Base-by-base conservation (phyloP, 2,888 invertebrate genomes). In the Drosophila gaucha region DNA sequence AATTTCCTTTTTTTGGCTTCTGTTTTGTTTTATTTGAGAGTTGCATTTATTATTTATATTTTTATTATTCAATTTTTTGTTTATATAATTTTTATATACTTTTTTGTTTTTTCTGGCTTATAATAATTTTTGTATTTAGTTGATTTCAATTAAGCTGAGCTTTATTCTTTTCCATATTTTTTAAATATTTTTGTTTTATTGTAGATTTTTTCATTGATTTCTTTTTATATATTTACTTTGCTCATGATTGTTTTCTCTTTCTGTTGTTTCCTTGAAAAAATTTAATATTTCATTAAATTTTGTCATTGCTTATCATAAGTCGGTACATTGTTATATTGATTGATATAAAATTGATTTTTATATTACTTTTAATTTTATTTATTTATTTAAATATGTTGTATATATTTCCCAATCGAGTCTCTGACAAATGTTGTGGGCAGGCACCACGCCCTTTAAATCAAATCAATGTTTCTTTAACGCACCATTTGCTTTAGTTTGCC, bases 401-500 rank as follows among this genome's bases (percentile, higher is more conserved):
- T 33, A 12, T 8, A 26, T 51, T 51, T 36, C 4, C 2, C 33
- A 44, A 60, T 46, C 26, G 20, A 35, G 44, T 64, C 10, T 50
- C 24, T 8, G 43, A 3, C 16, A 14, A n/a, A 33, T 33, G 8
- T 33, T 12, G 54, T 4, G 18, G 43, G 28, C 28, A 12, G 12
- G 12, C 35, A 44, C 35, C 51, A 58, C 73, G 57, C 66, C 73
- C 47, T 54, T 38, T 51, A 49, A 38, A n/a, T 6, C 24, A 55
- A 68, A 66, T 71, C 60, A 77, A 67, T 63, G 60, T 43, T 66
- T 79, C 64, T 80, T 73, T 69, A 78, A 63, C 22, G 39, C 59
- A 50, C 50, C 50, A 67, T 54, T 69, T 50, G 31, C 26, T 64
- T 62, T 65, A 50, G 71, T 63, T 71, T 58, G 46, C 36, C 35